Percentiles rank a stretch among this genome's conserved stretches.
These are phyloP conservation scores for Trichacis sp. DNA, from an alignment of 2,888 invertebrate genomes.

Conservation along the genomic window DNA sequence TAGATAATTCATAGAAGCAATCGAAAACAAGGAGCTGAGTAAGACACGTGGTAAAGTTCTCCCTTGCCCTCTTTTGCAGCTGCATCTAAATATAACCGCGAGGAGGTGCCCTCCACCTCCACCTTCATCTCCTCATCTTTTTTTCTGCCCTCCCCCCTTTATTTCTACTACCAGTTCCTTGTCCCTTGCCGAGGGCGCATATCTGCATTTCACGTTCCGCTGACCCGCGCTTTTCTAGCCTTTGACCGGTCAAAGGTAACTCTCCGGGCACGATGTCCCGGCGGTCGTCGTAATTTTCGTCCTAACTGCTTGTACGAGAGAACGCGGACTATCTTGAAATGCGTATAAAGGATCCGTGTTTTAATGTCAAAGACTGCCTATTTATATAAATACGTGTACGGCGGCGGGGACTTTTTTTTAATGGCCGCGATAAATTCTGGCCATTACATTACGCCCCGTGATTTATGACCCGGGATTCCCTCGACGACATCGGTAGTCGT, in stretches of 20 bases:
- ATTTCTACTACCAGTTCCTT: slow-evolving; percentile 37
- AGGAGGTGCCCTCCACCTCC: slow-evolving; percentile 26
- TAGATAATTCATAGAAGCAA: no score
- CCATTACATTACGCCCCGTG: neutral
- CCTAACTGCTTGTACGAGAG: slow-evolving; percentile 36
- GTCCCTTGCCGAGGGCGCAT: slow-evolving; percentile 47
- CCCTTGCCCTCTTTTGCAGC: no score
- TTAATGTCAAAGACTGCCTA: slow-evolving; percentile 6
- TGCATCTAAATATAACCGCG: neutral
- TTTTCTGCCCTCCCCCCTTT: slow-evolving; percentile 29
- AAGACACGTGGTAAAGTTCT: no score
- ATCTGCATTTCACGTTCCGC: slow-evolving; percentile 45
- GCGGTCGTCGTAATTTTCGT: slow-evolving; percentile 38
- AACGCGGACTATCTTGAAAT: slow-evolving; percentile 20
- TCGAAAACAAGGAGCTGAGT: no score
- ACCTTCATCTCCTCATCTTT: slow-evolving; percentile 37
- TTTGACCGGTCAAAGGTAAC: slow-evolving; percentile 53
- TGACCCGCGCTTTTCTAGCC: slow-evolving; percentile 22
- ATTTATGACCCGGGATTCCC: neutral
- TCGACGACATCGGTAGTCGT: slow-evolving; percentile 4
- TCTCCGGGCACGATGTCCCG: slow-evolving; percentile 34
- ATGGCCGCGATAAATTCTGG: neutral
- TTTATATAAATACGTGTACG: slow-evolving; percentile 7
- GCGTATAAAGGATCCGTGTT: slow-evolving; percentile 21
- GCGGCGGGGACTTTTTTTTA: neutral